Evolutionary conservation across 2,888 invertebrate species (phyloP).

Genomic region (Epinotia demarniana): DNA sequence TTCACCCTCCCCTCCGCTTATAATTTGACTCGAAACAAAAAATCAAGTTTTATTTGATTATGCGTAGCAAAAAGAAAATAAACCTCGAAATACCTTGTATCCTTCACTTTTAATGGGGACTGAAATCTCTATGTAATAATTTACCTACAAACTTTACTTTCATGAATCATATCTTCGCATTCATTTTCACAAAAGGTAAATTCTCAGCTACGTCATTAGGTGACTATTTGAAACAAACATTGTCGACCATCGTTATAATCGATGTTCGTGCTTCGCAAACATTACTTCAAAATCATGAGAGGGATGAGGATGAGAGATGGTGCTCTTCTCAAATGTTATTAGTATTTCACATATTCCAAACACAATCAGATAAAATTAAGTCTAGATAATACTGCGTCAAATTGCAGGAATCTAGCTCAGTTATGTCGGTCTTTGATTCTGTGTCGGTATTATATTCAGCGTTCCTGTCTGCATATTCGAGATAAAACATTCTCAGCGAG

Average conservation of each 20-base stretch:
- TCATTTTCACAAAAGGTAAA: slow-evolving; percentile 42
- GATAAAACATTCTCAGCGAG: slow-evolving; percentile 76
- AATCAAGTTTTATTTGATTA: slow-evolving; percentile 84
- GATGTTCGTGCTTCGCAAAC: slow-evolving; percentile 29
- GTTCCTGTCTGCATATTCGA: slow-evolving; percentile 62
- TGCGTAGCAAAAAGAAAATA: slow-evolving; percentile 72
- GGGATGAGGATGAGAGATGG: neutral
- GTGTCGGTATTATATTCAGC: slow-evolving; percentile 38
- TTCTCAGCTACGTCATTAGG: slow-evolving; percentile 21
- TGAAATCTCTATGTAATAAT: slow-evolving; percentile 66
- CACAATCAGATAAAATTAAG: slow-evolving; percentile 34
- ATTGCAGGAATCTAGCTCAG: slow-evolving; percentile 26
- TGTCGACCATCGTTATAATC: slow-evolving; percentile 28
- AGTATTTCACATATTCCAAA: slow-evolving; percentile 25
- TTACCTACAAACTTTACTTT: slow-evolving; percentile 62
- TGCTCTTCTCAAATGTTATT: slow-evolving; percentile 23
- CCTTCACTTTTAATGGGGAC: slow-evolving; percentile 74
- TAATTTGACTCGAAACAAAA: slow-evolving; percentile 84
- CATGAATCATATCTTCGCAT: slow-evolving; percentile 45
- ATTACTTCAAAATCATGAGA: slow-evolving; percentile 14
- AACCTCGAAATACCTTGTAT: slow-evolving; percentile 72
- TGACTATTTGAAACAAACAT: slow-evolving; percentile 15
- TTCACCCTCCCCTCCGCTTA: slow-evolving; percentile 81
- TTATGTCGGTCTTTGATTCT: slow-evolving; percentile 37
- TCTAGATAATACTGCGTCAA: neutral